Evolutionary conservation across 2,113 vertebrate species (phyloP).

Genomic region (Aix galericulata): DNA sequence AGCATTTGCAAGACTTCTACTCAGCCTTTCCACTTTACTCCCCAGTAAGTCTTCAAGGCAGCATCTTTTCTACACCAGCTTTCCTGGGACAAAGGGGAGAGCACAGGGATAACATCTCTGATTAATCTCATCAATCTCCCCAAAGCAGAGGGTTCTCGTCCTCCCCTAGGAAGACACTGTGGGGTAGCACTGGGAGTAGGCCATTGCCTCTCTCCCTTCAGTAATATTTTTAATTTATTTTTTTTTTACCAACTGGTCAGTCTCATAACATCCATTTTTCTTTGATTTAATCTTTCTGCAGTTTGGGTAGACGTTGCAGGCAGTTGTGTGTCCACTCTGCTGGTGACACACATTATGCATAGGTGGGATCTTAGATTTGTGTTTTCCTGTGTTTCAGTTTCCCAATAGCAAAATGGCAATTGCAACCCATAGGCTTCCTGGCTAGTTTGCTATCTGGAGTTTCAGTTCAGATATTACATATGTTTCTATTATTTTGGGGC

Average conservation of each 20-base stretch:
- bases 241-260: background rate
- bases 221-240: background rate
- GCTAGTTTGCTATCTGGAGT: background rate
- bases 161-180: background rate
- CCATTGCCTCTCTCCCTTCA: background rate
- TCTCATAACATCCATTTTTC: background rate
- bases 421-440: fast-evolving
- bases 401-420: background rate
- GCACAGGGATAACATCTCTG: background rate
- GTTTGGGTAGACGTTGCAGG: background rate
- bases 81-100: background rate
- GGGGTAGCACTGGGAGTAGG: background rate
- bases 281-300: background rate
- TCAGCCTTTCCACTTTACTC: background rate
- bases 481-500: background rate
- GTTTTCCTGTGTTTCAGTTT: background rate
- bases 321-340: fast-evolving
- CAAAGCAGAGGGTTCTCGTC: background rate
- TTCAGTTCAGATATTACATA: background rate
- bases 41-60: background rate
- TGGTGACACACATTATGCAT: background rate
- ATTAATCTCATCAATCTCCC: background rate
- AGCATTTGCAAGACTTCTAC: background rate
- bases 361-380: background rate
- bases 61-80: background rate